Base-by-base conservation (phyloP, 2,113 vertebrate species). In the Diphyllodes magnificus region DNA sequence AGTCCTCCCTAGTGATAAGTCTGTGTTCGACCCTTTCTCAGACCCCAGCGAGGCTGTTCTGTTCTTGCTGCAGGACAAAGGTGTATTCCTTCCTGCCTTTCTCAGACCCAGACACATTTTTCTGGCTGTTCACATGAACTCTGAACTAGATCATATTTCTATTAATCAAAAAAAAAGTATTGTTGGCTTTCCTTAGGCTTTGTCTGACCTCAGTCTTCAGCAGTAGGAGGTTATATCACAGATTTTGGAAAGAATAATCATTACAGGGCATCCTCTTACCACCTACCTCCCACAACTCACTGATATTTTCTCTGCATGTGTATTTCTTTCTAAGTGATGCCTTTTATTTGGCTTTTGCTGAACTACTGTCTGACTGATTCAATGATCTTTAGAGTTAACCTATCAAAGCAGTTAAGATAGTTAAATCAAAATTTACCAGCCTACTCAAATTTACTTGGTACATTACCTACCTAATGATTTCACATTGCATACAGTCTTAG, bases 371-470 rank as follows among this genome's bases (percentile, higher is more conserved):
- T 80, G 63, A 93, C 57, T 90, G 59, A 88, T 82, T 93, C 68
- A 92, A 13, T 81, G 71, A 92, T 86, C 71, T 92, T 88, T 92
- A 69, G 66, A 95, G 76, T 86, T 94, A 94, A 83, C 71, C 40
- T 93, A 80, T 90, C 54, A 86, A 90, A 90, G 66, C 79, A 81
- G 50, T 73, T 88, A 90, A 77, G 64, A 80, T 15, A 77, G 64
- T 92, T 94, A 91, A 91, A 95, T 79, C 53, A 95, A 95, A 94
- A 88, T 88, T 95, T 94, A 94, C 51, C 79, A 86, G 24, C 39
- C 79, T 78, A 80, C 79, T 95, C 71, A 90, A 86, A 93, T 93
- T 88, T 94, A 61, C 82, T 92, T 96, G 84, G 79, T 94, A 90
- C 85, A 78, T 94, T 94, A 88, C 51, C 75, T 88, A 70, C 70